Evolutionary conservation across 2,888 invertebrate genomes (phyloP).

Genomic region (Himalopsyche anomala): DNA sequence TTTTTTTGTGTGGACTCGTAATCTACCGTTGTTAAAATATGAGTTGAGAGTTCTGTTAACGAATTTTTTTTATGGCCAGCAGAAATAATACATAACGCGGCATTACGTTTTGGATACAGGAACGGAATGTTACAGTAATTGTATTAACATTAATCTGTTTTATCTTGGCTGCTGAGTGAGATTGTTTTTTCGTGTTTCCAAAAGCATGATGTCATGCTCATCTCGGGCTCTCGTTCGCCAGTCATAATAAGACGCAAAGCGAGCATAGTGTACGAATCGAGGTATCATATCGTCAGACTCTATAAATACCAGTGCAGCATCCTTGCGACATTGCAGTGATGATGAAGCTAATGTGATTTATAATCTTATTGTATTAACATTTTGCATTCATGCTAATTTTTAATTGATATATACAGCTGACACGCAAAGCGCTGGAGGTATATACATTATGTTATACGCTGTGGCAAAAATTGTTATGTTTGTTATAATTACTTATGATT

Average conservation of each 20-base stretch:
- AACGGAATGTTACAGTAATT: too few relatives aligned
- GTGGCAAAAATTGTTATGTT: not conserved
- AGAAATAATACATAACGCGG: too few relatives aligned
- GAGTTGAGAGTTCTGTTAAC: too few relatives aligned
- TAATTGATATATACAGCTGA: not conserved
- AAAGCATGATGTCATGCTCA: not conserved
- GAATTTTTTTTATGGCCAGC: too few relatives aligned
- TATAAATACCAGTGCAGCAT: slow-evolving; percentile 41
- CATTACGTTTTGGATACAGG: too few relatives aligned
- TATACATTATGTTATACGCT: not conserved
- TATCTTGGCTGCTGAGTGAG: too few relatives aligned
- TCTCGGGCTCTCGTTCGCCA: not conserved
- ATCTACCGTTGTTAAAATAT: too few relatives aligned
- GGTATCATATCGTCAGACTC: not conserved
- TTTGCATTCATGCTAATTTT: not conserved
- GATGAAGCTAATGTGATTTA: not conserved
- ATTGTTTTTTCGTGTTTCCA: not conserved
- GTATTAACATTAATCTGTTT: too few relatives aligned
- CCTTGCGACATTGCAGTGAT: slow-evolving; percentile 15
- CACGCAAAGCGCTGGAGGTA: not conserved
- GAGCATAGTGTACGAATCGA: not conserved
- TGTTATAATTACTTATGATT: too few relatives aligned
- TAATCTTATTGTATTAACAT: not conserved
- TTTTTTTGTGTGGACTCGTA: too few relatives aligned
- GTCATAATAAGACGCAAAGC: slow-evolving; percentile 1